A percentile compares a stretch with the other conserved stretches of the same genome.
phyloP scores from a whole-genome alignment of 64 coral and sea anemone species.

The Trachythela sp. region DNA sequence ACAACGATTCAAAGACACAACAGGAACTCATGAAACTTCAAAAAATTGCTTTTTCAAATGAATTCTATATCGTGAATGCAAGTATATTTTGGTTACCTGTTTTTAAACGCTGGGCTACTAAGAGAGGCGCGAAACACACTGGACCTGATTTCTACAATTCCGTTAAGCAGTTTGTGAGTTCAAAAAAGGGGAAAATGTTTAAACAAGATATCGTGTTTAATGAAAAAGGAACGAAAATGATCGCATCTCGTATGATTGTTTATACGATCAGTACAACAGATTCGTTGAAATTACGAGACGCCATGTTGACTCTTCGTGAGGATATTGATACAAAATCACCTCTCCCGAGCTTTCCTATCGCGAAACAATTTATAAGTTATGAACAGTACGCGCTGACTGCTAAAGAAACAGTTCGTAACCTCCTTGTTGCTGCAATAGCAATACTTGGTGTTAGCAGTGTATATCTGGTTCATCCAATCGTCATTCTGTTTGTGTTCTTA shows the following conservation, averaged over 20 bases:
- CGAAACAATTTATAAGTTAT: background rate
- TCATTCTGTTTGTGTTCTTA: slow-evolving; percentile 38
- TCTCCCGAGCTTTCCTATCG: background rate
- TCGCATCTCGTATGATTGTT: background rate
- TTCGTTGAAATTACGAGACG: slow-evolving; percentile 4
- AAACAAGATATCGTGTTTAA: slow-evolving; percentile 2
- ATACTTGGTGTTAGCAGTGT: slow-evolving; percentile 50
- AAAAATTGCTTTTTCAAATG: slow-evolving; percentile 32
- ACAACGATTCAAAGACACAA: slow-evolving; percentile 16
- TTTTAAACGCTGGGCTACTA: slow-evolving; percentile 20
- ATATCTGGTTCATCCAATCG: slow-evolving; percentile 40
- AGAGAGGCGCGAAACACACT: background rate
- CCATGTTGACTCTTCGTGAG: slow-evolving; percentile 2
- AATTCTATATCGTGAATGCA: background rate
- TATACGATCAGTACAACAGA: slow-evolving; percentile 14
- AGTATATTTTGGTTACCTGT: slow-evolving; percentile 35
- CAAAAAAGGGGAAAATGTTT: background rate
- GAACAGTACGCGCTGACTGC: slow-evolving; percentile 40
- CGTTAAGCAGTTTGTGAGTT: background rate
- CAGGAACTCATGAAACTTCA: slow-evolving; percentile 27
- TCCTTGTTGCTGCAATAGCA: slow-evolving; percentile 50
- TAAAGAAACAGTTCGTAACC: slow-evolving; percentile 48
- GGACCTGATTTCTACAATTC: background rate
- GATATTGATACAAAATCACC: background rate
- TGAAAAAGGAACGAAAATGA: background rate